Evolutionary conservation across 2,797 vertebrate genomes (phyloP).

Genomic region (Hoplostethus atlanticus): DNA sequence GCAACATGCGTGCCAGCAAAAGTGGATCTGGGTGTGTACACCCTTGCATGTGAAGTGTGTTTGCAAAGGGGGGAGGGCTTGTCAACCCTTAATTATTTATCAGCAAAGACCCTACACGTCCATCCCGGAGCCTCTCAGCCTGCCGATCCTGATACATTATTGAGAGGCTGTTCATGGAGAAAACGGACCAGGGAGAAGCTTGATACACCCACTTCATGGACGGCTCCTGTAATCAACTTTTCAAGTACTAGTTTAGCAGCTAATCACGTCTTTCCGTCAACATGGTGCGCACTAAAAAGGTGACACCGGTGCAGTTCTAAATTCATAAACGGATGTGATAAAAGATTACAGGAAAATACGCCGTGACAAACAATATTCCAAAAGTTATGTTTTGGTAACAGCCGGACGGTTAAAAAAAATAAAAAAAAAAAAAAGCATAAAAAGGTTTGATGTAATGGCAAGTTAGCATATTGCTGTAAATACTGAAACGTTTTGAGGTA

Average conservation of each 20-base stretch:
- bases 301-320: conserved; percentile 52
- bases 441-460: conserved; percentile 59
- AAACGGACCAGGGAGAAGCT: conserved; percentile 65
- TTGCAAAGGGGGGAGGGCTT: conserved; percentile 67
- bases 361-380: conserved; percentile 42
- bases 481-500: conserved; percentile 79
- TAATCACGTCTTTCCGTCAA: conserved; percentile 60
- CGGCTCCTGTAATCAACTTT: conserved; percentile 65
- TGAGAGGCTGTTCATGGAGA: conserved; percentile 75
- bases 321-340: conserved; percentile 33
- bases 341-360: conserved; percentile 44
- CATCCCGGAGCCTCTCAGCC: conserved; percentile 71
- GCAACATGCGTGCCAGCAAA: conserved; percentile 44
- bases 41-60: conserved; percentile 70
- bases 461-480: conserved; percentile 77
- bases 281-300: conserved; percentile 50
- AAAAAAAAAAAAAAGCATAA: conserved; percentile 55
- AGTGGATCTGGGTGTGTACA: conserved; percentile 63
- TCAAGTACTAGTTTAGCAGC: conserved; percentile 78
- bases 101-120: conserved; percentile 74
- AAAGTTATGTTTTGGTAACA: conserved; percentile 68
- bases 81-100: conserved; percentile 77
- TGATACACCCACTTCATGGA: conserved; percentile 58
- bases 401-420: conserved; percentile 74
- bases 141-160: conserved; percentile 83